Base-by-base conservation (phyloP, 2,888 invertebrate genomes). In the Cancer borealis region DNA sequence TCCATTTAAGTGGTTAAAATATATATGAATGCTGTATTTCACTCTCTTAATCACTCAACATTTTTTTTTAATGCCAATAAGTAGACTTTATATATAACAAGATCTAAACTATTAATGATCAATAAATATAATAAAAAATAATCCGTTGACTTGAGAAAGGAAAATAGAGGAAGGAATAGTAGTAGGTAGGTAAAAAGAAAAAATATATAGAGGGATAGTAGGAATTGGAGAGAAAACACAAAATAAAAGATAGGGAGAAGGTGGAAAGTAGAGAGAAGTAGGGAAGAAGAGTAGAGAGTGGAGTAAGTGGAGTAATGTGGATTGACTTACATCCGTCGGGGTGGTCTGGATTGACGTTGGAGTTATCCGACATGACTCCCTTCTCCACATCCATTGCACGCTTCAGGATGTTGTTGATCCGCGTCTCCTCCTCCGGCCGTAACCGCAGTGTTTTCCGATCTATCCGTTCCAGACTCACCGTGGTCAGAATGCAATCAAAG, bases 401-500 rank as follows among this genome's bases (percentile, higher is more conserved):
- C 96, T 98, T 98, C 95, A 99, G 97, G 96, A 99, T 98, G 97
- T 98, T 98, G 96, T 98, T 97, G 79, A 98, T 98, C 94, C 98
- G 97, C 95, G 97, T 97, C 95, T 97, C 97, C 96, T 99, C 99
- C n/a, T 97, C 97, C 90, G 97, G 97, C 2, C 98, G 98, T 96
- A 99, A 97, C 96, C 97, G 97, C 96, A 97, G 98, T 96, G 97
- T 97, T 96, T 98, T 98, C 96, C 98, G 98, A 94, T 98, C 97
- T 79, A 98, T 97, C 96, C 98, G 98, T 87, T 97, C 97, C 96
- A 99, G 97, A 96, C 98, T 98, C 95, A 99, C 97, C 96, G 98
- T 98, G 10, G 99, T 98, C 96, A 98, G 97, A 96, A 98, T 98
- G 96, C 98, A 98, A 96, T 98, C 98, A 97, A 98, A 98, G 96